Evolutionary conservation across 2,888 invertebrate genomes (phyloP), one percentile per base, ranked within the genome.

Genomic region (Exocentrus adspersus): DNA sequence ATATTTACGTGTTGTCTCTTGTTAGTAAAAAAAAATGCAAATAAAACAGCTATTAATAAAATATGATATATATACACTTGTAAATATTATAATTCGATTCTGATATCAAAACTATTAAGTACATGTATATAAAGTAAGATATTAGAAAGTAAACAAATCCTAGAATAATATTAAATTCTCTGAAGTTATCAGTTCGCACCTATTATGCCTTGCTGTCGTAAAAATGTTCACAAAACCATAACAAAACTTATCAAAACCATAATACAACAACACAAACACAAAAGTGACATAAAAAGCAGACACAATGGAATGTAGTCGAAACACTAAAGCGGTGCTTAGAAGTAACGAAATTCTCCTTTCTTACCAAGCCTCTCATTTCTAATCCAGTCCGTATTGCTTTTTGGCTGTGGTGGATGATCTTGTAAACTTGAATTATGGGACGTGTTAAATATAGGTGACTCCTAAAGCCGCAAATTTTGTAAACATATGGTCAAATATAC

Each of bases 341-440:
- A 95, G 85, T 95, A 95, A 84, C 95, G 89, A 85, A 95, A 95
- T 87, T 95, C 95, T 84, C 95, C 95, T 88, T 94, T 95, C 87
- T 95, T 95, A 86, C 94, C 95, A 81, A 92, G 89, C 74, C 94
- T 88, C 82, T 94, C 93, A 81, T 92, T 92, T 77, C 92, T 90
- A 75, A 94, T 91, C 92, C 93, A 92, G 82, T 94, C 94, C 12
- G 92, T 89, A 56, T 90, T 88, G 56, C 88, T 90, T 62, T 79
- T 77, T 19, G 76, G 68, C 42, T 79, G 78, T 21, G 73, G 86
- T 14, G 73, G 86, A 41, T 70, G 72, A 30, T 73, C 72, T 43
- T 82, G 84, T 10, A 82, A 83, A 67, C 83, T 84, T 73, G 84
- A 84, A 69, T 84, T 83, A 48, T 84, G 84, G 17, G 83, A 84